Evolutionary conservation across 2,113 vertebrate genomes (phyloP).

Genomic region (Odocoileus hemionus): DNA sequence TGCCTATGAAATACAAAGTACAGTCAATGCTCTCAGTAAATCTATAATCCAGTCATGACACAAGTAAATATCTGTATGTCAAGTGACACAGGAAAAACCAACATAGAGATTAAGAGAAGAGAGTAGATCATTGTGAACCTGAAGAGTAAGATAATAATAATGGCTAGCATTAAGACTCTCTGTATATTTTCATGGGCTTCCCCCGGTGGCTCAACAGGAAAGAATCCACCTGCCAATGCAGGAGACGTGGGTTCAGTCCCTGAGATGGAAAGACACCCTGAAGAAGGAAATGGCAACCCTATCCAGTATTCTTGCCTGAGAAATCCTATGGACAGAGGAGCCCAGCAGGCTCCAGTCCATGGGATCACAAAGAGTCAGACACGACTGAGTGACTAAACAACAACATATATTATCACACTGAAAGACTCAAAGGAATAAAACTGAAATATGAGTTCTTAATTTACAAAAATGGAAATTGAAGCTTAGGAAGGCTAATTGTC

Average conservation of each 20-base stretch:
- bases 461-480: not conserved
- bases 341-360: not conserved
- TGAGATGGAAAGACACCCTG: not conserved
- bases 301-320: not conserved
- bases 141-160: not conserved
- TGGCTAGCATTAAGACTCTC: not conserved
- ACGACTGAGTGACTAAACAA: not conserved
- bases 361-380: not conserved
- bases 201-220: not conserved
- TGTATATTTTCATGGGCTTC: not conserved
- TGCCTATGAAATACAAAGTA: not conserved
- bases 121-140: not conserved
- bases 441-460: not conserved
- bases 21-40: not conserved
- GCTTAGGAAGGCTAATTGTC: not conserved
- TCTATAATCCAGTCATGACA: not conserved
- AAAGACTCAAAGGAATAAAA: not conserved
- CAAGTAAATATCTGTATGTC: not conserved
- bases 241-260: rapidly evolving
- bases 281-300: not conserved
- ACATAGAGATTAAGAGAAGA: not conserved
- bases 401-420: not conserved
- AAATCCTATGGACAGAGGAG: not conserved
- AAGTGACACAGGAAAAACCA: not conserved
- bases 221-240: not conserved